Conservation (phyloP, 2,113 vertebrate genomes). For the Paracyprichromis sp. region DNA sequence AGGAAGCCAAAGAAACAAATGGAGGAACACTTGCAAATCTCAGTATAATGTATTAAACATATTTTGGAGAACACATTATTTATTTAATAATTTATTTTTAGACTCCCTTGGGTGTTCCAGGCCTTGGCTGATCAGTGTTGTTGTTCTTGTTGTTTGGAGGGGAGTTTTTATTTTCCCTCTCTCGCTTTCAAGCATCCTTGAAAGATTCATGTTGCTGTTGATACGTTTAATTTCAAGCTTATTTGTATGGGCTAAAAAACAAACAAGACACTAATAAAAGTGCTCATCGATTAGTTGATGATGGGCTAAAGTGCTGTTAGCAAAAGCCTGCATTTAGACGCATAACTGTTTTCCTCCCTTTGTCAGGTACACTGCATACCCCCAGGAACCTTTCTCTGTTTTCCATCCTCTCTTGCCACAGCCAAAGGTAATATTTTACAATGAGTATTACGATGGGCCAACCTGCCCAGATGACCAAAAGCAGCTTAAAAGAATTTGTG, state of each 20-base stretch:
- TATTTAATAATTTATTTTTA: neutral
- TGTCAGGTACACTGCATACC: neutral
- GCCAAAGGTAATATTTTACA: conserved; percentile 34
- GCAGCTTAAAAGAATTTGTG: neutral
- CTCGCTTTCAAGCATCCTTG: neutral
- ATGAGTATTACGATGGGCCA: neutral
- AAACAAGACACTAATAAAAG: neutral
- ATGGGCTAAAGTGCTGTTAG: neutral
- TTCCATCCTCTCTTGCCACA: neutral
- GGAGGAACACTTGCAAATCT: neutral
- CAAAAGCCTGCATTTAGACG: neutral
- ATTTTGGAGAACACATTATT: neutral
- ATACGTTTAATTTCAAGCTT: neutral
- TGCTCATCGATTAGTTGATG: neutral
- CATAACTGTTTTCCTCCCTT: neutral
- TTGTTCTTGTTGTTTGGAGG: neutral
- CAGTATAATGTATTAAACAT: neutral
- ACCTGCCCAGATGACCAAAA: neutral
- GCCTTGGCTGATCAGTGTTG: neutral
- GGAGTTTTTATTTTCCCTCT: neutral
- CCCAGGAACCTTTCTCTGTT: neutral
- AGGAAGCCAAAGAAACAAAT: neutral
- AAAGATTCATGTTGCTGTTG: neutral
- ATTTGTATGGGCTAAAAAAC: neutral
- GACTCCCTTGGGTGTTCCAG: neutral